Evolutionary conservation across 35 echinoderm and acorn worm genomes (phyloP), one percentile per base, ranked within the genome.

Genomic region (Diadema setosum): DNA sequence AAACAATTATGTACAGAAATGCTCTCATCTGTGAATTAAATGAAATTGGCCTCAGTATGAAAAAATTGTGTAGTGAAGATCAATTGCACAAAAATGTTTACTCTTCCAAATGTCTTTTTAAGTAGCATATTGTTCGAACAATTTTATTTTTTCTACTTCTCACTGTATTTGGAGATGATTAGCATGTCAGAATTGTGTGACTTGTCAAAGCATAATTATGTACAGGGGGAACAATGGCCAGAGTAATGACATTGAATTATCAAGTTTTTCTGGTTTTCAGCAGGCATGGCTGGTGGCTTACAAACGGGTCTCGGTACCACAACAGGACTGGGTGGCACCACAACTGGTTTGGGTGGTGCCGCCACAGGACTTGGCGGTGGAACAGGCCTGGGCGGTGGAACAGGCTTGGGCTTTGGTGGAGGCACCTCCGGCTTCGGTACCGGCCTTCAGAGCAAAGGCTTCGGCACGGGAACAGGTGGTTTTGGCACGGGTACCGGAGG

Each of bases 401-500:
- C 86, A 17, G 74, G 86, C 32, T 56, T 81, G 34, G 48, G 63
- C 37, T 30, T 34, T 5, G 88, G 76, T 83, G 87, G 59, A 24
- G 59, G 26, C 74, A 90, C 87, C 3, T 31, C 78, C 23, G 52
- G 43, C 81, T 44, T 90, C 17, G 78, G 80, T 12, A 50, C 80
- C 15, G 81, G 80, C 59, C 44, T 78, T 41, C 73, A 78, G 73
- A 78, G 44, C 73, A 78, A 78, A 23, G 88, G 88, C 2, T 82
- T 90, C 58, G 81, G 88, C 31, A 89, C 87, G 29, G 76, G 87
- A 29, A 40, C 64, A 2, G 84, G 90, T n/a, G 45, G 60, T 39
- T 88, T 93, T 32, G 88, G 87, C 32, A 81, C 95, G 45, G 95
- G 91, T 17, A 78, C 90, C 25, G 90, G 89, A 46, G 65, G 25